A percentile compares a stretch with the other conserved stretches of the same genome.
Evolutionary conservation across 2,888 invertebrate genomes (phyloP).

Genomic region (Piscicola geometra): DNA sequence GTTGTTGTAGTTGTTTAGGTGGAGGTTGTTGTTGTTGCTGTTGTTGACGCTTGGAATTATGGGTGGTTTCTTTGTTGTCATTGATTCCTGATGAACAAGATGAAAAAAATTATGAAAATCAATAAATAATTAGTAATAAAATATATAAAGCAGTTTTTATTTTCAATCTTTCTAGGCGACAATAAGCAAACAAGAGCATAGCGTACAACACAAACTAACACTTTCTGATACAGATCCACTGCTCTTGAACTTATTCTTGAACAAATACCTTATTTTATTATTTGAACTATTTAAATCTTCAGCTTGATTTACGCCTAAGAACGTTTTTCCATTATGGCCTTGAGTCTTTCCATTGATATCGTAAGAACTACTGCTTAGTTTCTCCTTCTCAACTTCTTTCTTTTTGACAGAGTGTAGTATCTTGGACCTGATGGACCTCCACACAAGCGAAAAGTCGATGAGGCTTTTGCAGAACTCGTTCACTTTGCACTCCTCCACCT

Average conservation of each 20-base stretch:
- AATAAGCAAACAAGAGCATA: too few species aligned
- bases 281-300: not conserved
- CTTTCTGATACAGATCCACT: not conserved
- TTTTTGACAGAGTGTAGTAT: conserved; percentile 90
- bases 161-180: too few species aligned
- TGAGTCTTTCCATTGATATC: not conserved
- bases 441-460: conserved; percentile 94
- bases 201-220: not conserved
- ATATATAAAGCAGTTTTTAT: too few species aligned
- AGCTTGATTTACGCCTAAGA: too few species aligned
- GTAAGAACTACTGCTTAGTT: not conserved
- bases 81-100: not conserved
- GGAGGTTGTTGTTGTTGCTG: conserved; percentile 2
- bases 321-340: not conserved
- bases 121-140: too few species aligned
- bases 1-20: conserved; percentile 6
- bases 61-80: conserved; percentile 11
- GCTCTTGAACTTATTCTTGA: conserved; percentile 2
- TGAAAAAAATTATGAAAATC: too few species aligned
- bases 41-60: conserved; percentile 1
- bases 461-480: conserved; percentile 84
- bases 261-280: not conserved
- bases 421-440: conserved; percentile 89
- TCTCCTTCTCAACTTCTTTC: conserved; percentile 74
- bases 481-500: conserved; percentile 78